Percentiles rank a stretch among this genome's conserved stretches.
Conservation (phyloP, 2,113 vertebrate species). For the cat (Felis catus) region F.catus_Fca126_mat1.0 CM031411.1:90379001-90379500, state of each 20-base stretch:
- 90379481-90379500: neutral
- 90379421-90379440: conserved; percentile 31
- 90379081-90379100: no score
- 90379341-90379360: neutral
- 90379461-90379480: neutral
- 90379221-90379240: no score
- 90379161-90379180: no score
- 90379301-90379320: neutral
- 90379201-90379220: no score
- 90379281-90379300: neutral
- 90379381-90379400: neutral
- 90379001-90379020: no score
- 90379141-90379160: no score
- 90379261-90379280: neutral
- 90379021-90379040: no score
- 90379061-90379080: no score
- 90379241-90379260: no score
- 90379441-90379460: neutral
- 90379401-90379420: neutral
- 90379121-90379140: no score
- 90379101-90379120: no score
- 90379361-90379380: neutral
- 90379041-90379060: neutral
- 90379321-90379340: neutral
- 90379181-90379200: no score